A percentile compares a stretch with the other conserved stretches of the same genome.
Conservation (phyloP, 2,113 vertebrate species). For the Synchiropus splendidus region DNA sequence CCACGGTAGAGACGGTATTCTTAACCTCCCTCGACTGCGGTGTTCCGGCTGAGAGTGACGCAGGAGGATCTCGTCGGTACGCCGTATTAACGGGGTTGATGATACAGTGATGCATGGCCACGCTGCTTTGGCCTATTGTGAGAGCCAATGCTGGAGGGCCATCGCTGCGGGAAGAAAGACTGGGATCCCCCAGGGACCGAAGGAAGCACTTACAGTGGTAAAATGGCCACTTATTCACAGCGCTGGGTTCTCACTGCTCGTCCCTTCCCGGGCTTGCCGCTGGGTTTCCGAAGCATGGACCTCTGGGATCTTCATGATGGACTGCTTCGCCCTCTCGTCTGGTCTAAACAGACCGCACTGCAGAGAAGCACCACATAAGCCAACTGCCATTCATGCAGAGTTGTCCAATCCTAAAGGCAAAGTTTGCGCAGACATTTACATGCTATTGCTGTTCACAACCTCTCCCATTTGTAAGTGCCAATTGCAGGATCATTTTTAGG, state of each 20-base stretch:
- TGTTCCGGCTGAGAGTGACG: constrained; percentile 26
- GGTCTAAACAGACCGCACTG: constrained; percentile 22
- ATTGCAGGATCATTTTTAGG: no score
- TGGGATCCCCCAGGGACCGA: constrained; percentile 48
- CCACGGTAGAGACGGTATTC: constrained; percentile 36
- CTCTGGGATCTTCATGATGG: constrained; percentile 50
- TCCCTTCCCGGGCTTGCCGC: constrained; percentile 46
- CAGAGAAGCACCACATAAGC: constrained; percentile 9
- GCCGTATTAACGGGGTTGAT: constrained; percentile 36
- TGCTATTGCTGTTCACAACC: no score
- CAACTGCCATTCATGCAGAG: no score
- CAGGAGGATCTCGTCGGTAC: constrained; percentile 42
- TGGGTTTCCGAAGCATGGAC: constrained; percentile 38
- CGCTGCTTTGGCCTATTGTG: constrained; percentile 43
- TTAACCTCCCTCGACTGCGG: constrained; percentile 27
- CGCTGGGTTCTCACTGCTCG: constrained; percentile 36
- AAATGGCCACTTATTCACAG: constrained; percentile 61
- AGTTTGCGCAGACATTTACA: no score
- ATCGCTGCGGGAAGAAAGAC: constrained; percentile 25
- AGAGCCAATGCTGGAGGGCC: constrained; percentile 31
- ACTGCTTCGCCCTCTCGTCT: constrained; percentile 27
- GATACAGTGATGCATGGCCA: constrained; percentile 54
- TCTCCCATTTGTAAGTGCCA: no score
- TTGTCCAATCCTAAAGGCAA: no score
- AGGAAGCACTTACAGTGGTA: constrained; percentile 61